Evolutionary conservation across 2,888 invertebrate genomes (phyloP).

Genomic region (Acanthosoma haemorrhoidale): DNA sequence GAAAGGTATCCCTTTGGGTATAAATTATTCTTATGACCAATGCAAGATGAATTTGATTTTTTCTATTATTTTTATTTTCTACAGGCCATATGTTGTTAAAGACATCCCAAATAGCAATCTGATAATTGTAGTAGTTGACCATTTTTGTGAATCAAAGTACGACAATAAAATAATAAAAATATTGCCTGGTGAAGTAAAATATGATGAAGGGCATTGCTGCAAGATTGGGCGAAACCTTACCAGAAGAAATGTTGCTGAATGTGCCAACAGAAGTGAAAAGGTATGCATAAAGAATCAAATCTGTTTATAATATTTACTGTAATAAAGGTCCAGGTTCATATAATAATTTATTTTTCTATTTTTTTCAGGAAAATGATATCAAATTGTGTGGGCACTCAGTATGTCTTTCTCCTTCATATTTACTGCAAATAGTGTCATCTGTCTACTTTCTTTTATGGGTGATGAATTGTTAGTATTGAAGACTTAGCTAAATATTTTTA

Average conservation of each 20-base stretch:
- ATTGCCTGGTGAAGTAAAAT: constrained; percentile 37
- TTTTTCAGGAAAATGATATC: constrained; percentile 60
- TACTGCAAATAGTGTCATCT: background rate
- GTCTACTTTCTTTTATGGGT: background rate
- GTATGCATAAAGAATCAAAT: constrained; percentile 14
- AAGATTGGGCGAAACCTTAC: constrained; percentile 53
- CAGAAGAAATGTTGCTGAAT: constrained; percentile 47
- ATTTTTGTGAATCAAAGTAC: constrained; percentile 46
- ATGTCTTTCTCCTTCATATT: background rate
- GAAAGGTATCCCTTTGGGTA: background rate
- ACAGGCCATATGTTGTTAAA: constrained; percentile 64
- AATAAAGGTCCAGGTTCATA: constrained; percentile 39
- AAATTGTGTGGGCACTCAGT: constrained; percentile 58
- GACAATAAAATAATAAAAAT: constrained; percentile 32
- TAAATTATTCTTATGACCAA: background rate
- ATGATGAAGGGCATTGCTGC: constrained; percentile 44
- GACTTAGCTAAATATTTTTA: too few species aligned
- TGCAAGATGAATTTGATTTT: background rate
- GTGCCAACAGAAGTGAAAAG: constrained; percentile 30
- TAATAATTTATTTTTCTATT: too few species aligned
- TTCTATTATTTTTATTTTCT: constrained; percentile 30
- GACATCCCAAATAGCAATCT: constrained; percentile 72
- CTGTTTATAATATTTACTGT: background rate
- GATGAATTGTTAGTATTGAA: background rate
- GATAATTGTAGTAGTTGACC: constrained; percentile 69